Base-by-base conservation (phyloP, 1,140 invertebrate species). In the Pseudoatta argentina region DNA sequence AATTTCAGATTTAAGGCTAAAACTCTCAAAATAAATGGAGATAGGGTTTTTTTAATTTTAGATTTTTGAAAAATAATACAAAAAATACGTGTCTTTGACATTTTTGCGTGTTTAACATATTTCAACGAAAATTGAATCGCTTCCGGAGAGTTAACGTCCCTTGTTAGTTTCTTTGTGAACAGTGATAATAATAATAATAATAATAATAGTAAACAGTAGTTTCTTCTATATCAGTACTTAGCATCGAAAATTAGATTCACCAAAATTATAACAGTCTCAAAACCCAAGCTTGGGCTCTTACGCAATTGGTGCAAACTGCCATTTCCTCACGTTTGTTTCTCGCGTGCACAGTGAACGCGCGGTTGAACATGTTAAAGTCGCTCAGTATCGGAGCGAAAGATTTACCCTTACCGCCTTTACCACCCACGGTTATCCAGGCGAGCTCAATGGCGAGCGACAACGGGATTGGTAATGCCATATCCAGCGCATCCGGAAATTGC, bases 401-500 rank as follows among this genome's bases (percentile, higher is more conserved):
- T 79, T 90, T 92, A 91, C 88, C 88, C 87, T 91, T 94, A 92
- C 85, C 94, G 57, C 91, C 88, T 87, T 91, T 94, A 92, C 85
- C 94, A 55, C 86, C 93, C 55, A 91, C 89, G 21, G 92, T 91
- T 92, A 92, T 90, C 27, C 91, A 89, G 86, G 92, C 88, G 79
- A 90, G 89, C 67, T 89, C 90, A 81, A 94, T 93, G 91, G 91
- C 92, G 85, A 89, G 86, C 87, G 92, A 94, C 91, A 86, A 89
- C 67, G 86, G 76, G 85, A 79, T 83, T 85, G 91, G 85, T 88
- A 87, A 63, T 79, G 76, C 86, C 69, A 85, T 87, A 75, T 85
- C 88, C 34, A 78, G 87, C 92, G 61, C 88, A 75, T 61, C 93
- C 73, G 93, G 94, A 87, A 96, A 96, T 93, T 96, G 95, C 86